A percentile compares a stretch with the other conserved stretches of the same genome.
Conservation (phyloP, 2,888 invertebrate species). For the Nesidiocoris tenuis region DNA sequence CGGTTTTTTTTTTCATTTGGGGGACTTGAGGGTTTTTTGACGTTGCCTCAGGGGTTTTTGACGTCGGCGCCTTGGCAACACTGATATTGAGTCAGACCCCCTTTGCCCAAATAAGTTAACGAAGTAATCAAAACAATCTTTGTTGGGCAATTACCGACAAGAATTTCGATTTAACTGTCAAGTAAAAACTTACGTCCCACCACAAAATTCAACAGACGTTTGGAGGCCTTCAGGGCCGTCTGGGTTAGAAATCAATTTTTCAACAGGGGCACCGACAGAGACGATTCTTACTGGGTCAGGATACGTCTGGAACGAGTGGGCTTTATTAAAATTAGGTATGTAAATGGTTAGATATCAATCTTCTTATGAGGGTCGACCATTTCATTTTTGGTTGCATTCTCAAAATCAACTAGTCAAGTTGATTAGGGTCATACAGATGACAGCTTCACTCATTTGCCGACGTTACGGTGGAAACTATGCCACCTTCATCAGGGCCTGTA, state of each 20-base stretch:
- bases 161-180: neutral
- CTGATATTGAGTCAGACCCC: no score
- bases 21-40: no score
- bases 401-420: no score
- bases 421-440: no score
- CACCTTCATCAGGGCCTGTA: no score
- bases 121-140: neutral
- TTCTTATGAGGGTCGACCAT: no score
- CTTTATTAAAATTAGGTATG: slow-evolving; percentile 3
- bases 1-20: no score
- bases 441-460: no score
- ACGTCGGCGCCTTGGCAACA: no score
- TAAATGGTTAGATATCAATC: neutral
- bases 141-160: neutral
- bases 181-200: slow-evolving; percentile 76
- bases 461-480: no score
- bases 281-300: slow-evolving; percentile 95
- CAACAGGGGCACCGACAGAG: slow-evolving; percentile 89
- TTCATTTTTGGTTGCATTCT: no score
- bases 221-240: slow-evolving; percentile 72
- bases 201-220: slow-evolving; percentile 98
- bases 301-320: slow-evolving; percentile 63
- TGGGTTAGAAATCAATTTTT: slow-evolving; percentile 83
- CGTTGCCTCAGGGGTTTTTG: no score
- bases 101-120: neutral